A percentile compares a stretch with the other conserved stretches of the same genome.
These are phyloP conservation scores for Anguilla megastoma DNA, from an alignment of 2,797 vertebrate genomes.

Conservation along the genomic window DNA sequence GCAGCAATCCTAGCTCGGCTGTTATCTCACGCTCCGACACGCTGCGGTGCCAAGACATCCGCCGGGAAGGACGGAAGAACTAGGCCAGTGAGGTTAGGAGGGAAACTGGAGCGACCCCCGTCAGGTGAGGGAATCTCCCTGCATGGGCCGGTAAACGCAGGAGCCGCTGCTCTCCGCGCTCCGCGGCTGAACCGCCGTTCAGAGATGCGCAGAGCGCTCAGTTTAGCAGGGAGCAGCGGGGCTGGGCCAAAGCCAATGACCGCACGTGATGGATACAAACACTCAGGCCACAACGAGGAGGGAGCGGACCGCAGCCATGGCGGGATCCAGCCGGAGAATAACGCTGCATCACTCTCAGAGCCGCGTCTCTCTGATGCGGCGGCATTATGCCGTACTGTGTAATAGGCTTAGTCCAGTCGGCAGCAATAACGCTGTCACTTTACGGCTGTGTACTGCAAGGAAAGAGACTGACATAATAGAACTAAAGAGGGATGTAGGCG, in stretches of 20 bases:
- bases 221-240: background rate
- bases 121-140: background rate
- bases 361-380: background rate
- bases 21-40: background rate
- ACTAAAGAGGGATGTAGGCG: background rate
- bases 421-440: background rate
- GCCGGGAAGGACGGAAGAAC: background rate
- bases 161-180: background rate
- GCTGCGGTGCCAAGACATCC: constrained; percentile 10
- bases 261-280: background rate
- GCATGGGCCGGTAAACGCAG: background rate
- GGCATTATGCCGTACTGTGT: background rate
- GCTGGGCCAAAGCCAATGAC: background rate
- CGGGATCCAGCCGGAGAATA: background rate
- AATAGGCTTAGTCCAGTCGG: constrained; percentile 13
- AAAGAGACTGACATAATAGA: background rate
- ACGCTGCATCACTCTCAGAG: background rate
- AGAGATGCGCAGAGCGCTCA: background rate
- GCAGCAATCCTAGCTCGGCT: background rate
- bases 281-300: background rate
- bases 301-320: background rate
- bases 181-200: background rate
- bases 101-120: constrained; percentile 5
- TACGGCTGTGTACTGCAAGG: background rate
- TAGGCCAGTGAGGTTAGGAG: background rate